phyloP scores from a whole-genome alignment of 2,888 invertebrate species.

The Holacanthella duospinosa region DNA sequence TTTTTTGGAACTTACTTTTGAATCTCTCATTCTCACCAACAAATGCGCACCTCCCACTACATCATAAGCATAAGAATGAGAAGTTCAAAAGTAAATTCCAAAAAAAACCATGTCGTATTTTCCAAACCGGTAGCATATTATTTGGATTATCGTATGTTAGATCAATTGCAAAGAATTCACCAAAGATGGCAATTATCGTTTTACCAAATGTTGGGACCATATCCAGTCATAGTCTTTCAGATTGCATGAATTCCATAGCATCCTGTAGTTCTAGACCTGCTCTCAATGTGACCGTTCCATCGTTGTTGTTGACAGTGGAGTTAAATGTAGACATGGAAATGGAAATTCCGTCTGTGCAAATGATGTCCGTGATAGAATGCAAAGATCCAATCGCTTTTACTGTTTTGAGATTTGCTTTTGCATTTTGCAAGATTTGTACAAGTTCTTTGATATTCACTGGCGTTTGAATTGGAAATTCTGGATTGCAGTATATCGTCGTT shows the following conservation, averaged over 20 bases:
- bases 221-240: neutral
- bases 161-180: no score
- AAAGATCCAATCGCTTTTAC: constrained; percentile 10
- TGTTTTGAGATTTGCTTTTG: neutral
- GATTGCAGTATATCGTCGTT: neutral
- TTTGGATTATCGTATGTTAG: no score
- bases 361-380: constrained; percentile 11
- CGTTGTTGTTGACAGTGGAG: neutral
- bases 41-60: no score
- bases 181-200: neutral
- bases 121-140: no score
- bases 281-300: constrained; percentile 10
- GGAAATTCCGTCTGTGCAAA: constrained; percentile 13
- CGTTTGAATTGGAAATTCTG: neutral
- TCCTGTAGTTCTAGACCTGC: constrained; percentile 10
- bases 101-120: no score
- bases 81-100: no score
- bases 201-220: constrained; percentile 8
- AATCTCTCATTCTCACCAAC: no score
- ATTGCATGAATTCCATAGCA: constrained; percentile 1
- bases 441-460: constrained; percentile 5
- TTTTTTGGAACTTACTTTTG: no score
- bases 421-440: constrained; percentile 6
- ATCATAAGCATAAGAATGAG: no score
- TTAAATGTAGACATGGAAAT: constrained; percentile 3